Percentiles rank a stretch among this genome's conserved stretches.
phyloP scores from a whole-genome alignment of 2,113 vertebrate genomes.

The Hypocryptadius cinnamomeus region DNA sequence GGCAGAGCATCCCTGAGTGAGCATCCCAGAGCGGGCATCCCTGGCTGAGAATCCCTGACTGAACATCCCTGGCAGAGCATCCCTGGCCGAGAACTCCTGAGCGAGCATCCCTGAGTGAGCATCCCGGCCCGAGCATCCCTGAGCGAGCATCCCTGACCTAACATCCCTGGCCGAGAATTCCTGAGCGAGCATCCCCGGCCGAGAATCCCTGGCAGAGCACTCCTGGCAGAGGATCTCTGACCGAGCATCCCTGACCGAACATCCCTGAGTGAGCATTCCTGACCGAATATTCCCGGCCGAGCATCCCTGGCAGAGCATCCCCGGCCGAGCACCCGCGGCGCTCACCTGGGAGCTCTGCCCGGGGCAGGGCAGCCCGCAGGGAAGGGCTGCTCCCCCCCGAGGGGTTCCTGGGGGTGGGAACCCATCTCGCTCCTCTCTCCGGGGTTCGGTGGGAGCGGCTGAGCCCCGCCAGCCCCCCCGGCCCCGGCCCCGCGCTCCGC shows the following conservation, averaged over 20 bases:
- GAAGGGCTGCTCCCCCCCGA: not conserved
- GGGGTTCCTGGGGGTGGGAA: not conserved
- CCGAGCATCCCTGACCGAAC: too few relatives aligned
- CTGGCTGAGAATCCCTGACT: fast-evolving
- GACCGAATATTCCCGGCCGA: fast-evolving
- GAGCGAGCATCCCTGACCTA: fast-evolving
- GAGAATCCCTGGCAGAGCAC: not conserved
- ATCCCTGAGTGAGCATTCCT: not conserved
- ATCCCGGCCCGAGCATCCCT: not conserved
- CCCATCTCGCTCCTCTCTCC: not conserved
- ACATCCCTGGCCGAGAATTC: not conserved
- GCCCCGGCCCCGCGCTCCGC: not conserved
- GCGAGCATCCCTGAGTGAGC: fast-evolving
- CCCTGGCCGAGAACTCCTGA: fast-evolving
- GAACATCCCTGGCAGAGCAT: not conserved
- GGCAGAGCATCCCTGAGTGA: fast-evolving
- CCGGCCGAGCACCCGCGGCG: not conserved
- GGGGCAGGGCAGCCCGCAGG: not conserved
- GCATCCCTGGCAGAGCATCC: fast-evolving
- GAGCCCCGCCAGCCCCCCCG: not conserved
- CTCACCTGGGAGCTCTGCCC: not conserved
- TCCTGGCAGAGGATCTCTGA: too few relatives aligned
- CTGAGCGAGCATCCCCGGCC: fast-evolving
- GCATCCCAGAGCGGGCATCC: not conserved
- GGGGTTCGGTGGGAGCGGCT: not conserved